Evolutionary conservation across 2,113 vertebrate species (phyloP).

Genomic region (Sinocyclocheilus anophthalmus): DNA sequence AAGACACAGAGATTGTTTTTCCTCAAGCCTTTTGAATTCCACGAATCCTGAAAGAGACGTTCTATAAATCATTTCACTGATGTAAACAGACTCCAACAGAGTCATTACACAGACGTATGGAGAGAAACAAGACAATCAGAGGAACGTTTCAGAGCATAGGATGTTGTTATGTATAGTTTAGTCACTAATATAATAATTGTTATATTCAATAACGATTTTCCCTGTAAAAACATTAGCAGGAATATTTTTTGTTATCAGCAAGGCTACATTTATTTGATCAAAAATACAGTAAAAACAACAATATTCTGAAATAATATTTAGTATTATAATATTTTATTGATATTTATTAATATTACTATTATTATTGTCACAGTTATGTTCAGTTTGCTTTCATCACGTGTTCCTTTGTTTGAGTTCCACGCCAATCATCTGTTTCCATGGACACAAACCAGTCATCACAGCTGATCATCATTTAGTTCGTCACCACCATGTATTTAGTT

Average conservation of each 20-base stretch:
- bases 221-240: neutral
- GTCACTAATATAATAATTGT: neutral
- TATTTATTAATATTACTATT: too few species aligned
- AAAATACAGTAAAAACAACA: neutral
- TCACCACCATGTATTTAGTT: too few species aligned
- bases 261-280: neutral
- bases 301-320: neutral
- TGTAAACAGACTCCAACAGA: slow-evolving; percentile 39
- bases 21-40: slow-evolving; percentile 24
- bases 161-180: neutral
- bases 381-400: too few species aligned
- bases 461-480: too few species aligned
- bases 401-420: too few species aligned
- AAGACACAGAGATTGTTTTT: slow-evolving; percentile 44
- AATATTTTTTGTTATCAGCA: too few species aligned
- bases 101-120: slow-evolving; percentile 14
- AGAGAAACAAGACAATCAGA: neutral
- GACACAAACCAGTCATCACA: too few species aligned
- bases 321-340: too few species aligned
- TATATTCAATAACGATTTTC: neutral
- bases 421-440: too few species aligned
- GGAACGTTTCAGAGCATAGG: neutral
- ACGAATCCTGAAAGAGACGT: slow-evolving; percentile 21
- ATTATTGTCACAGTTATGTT: too few species aligned
- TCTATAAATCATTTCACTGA: slow-evolving; percentile 38